Base-by-base conservation (phyloP, 1,140 invertebrate genomes). In the Choristoneura fumiferana region DNA sequence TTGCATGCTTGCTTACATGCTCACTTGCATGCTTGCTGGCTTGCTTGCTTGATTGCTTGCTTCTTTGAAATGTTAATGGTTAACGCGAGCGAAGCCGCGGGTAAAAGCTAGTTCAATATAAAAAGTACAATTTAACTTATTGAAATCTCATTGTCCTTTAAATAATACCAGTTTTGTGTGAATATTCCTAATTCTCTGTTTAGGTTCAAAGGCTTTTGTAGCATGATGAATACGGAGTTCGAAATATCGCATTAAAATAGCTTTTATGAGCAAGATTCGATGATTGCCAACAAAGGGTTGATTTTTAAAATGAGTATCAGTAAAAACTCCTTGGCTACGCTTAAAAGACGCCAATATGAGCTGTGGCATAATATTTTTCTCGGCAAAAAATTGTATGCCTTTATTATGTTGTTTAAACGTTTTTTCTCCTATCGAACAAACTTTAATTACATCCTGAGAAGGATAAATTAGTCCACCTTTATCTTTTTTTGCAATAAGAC, bases 211-310 rank as follows among this genome's bases (percentile, higher is more conserved):
- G 9, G 34, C 14, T 36, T 57, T 57, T 4, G 18, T 45, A 1
- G 35, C 8, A n/a, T 45, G n/a, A 17, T 57, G 56, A 8, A 57
- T 57, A 6, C 56, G n/a, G 1, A 36, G 1, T 37, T 33, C n/a
- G 6, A 57, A 17, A 49, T 57, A 57, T 13, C 3, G 8, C 14
- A 15, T 6, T 45, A 10, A 14, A 36, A 57, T 34, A 14, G 56
- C n/a, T 43, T 57, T 49, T 4, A 57, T 57, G 1, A 57, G 33
- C 9, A 57, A 36, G 14, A 14, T 17, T 34, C 33, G 13, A 17
- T 57, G 54, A 38, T 55, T 13, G 3, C 38, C 35, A 4, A 10
- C 13, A 5, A 55, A 37, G 22, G 15, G 13, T 22, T 55, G 35
- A 9, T 54, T 13, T 10, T 17, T 10, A 4, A 35, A 55, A 18